Conservation (phyloP, 2,113 vertebrate genomes). For the Channa maculata region DNA sequence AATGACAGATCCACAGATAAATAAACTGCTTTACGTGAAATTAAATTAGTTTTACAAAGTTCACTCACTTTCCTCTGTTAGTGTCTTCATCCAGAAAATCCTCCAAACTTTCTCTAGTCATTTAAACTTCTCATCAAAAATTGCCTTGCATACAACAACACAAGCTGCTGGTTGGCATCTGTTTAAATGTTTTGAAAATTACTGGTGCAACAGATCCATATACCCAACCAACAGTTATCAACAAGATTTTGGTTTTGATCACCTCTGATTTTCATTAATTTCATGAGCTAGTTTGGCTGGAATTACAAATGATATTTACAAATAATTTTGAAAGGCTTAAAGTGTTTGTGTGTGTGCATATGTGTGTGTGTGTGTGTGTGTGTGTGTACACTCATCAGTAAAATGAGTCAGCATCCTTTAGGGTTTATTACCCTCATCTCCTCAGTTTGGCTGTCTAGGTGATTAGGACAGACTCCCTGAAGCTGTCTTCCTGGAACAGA, state of each 20-base stretch:
- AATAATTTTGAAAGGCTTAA: background rate
- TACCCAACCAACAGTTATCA: background rate
- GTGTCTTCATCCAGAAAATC: no score
- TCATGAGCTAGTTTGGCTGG: background rate
- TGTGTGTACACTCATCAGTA: conserved; percentile 23
- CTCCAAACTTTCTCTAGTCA: no score
- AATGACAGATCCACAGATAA: no score
- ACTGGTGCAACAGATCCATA: background rate
- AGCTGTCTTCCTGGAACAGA: conserved; percentile 49
- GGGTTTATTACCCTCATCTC: conserved; percentile 45
- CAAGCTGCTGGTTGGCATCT: no score
- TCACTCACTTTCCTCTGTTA: no score
- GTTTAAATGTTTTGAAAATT: no score
- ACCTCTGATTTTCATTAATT: background rate
- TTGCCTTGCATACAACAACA: no score
- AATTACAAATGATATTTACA: background rate
- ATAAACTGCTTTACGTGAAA: no score
- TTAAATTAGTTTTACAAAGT: no score
- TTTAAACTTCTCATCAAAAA: no score
- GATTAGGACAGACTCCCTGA: conserved; percentile 51
- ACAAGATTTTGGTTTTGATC: background rate
- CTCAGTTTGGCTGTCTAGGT: conserved; percentile 25
- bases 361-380: conserved; percentile 12
- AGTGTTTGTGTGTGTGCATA: conserved; percentile 15
- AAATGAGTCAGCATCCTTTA: conserved; percentile 50